Evolutionary conservation across 2,797 vertebrate genomes (phyloP).

Genomic region (Setipinna tenuifilis): DNA sequence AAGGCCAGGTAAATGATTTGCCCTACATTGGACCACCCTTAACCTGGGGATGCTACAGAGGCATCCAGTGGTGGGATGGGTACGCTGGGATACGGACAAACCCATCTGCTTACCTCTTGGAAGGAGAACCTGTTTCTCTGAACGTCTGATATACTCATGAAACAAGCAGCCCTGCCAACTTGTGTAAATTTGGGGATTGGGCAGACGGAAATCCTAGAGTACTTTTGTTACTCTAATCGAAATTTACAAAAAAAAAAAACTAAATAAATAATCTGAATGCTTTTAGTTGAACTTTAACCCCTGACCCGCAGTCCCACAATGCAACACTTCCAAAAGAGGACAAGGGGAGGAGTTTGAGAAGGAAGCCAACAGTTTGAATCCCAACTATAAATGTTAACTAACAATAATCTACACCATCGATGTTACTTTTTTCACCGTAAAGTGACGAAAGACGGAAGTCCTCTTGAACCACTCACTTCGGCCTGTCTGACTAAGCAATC

Average conservation of each 20-base stretch:
- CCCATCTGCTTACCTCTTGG: neutral
- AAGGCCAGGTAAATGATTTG: conserved; percentile 77
- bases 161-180: conserved; percentile 66
- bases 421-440: neutral
- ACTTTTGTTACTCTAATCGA: neutral
- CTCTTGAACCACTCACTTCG: too few species aligned
- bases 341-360: conserved; percentile 22
- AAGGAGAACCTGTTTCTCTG: conserved; percentile 12
- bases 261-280: neutral
- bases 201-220: conserved; percentile 28
- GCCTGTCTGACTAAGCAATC: neutral
- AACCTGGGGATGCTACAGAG: conserved; percentile 42
- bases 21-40: conserved; percentile 70
- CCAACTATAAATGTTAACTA: neutral
- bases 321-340: neutral
- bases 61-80: conserved; percentile 28
- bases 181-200: conserved; percentile 50
- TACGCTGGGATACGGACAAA: neutral
- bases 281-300: conserved; percentile 20
- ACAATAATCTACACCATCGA: neutral
- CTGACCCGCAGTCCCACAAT: conserved; percentile 8
- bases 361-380: neutral
- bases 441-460: neutral
- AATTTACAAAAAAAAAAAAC: conserved; percentile 15
- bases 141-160: conserved; percentile 23